These are phyloP conservation scores for Amorpha juglandis DNA, from an alignment of 2,888 invertebrate genomes.

Conservation along the genomic window DNA sequence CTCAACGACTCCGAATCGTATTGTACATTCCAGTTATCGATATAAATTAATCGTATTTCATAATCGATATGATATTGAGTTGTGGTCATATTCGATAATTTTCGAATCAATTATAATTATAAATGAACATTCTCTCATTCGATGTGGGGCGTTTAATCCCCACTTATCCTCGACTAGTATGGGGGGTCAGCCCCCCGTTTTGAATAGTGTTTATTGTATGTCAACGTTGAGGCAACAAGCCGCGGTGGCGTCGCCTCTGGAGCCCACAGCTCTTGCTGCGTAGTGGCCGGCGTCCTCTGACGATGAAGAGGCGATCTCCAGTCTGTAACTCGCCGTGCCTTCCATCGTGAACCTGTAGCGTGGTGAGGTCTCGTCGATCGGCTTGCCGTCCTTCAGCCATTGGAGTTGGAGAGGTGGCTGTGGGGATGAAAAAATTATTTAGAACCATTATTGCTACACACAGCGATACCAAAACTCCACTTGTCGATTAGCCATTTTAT, in stretches of 20 bases:
- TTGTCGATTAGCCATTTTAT: no score
- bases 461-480: no score
- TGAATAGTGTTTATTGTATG: constrained; percentile 59
- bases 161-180: neutral
- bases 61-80: constrained; percentile 49
- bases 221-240: constrained; percentile 94
- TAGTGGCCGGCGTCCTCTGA: constrained; percentile 94
- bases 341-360: constrained; percentile 93
- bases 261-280: constrained; percentile 92
- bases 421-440: constrained; percentile 28
- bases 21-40: constrained; percentile 72
- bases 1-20: constrained; percentile 78
- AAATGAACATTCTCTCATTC: neutral
- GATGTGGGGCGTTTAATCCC: neutral
- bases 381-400: constrained; percentile 97
- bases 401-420: constrained; percentile 87
- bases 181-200: neutral
- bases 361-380: constrained; percentile 90
- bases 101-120: constrained; percentile 2
- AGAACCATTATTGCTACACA: no score
- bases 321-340: constrained; percentile 90
- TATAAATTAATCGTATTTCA: constrained; percentile 57
- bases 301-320: constrained; percentile 90
- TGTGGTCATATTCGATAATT: constrained; percentile 26
- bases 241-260: constrained; percentile 92